phyloP scores from a whole-genome alignment of 1,140 invertebrate genomes.

The Brachionus calyciflorus region DNA sequence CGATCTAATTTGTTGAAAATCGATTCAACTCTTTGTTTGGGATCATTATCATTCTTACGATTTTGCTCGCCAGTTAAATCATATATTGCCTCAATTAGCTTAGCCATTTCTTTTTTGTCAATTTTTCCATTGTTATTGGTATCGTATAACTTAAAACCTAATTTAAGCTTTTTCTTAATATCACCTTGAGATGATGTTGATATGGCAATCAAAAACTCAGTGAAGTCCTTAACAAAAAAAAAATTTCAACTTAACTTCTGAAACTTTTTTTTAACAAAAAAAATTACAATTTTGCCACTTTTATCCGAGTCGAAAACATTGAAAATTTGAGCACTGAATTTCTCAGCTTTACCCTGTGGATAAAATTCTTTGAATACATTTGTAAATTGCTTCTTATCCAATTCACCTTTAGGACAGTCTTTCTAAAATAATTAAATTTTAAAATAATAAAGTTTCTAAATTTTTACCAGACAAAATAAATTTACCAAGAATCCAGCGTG shows the following conservation, averaged over 20 bases:
- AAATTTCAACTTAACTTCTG: not conserved
- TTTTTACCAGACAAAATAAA: not conserved
- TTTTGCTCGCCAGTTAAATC: constrained; percentile 46
- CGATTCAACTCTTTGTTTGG: constrained; percentile 42
- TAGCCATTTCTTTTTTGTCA: constrained; percentile 45
- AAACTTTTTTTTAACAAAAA: not conserved
- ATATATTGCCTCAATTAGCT: constrained; percentile 42
- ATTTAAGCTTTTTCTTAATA: constrained; percentile 20
- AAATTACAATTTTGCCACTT: constrained; percentile 28
- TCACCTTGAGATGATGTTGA: constrained; percentile 43
- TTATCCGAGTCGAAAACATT: constrained; percentile 38
- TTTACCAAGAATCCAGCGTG: constrained; percentile 36
- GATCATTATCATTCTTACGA: constrained; percentile 31
- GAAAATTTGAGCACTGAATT: constrained; percentile 19
- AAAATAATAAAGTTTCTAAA: not conserved
- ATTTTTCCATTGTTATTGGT: constrained; percentile 44
- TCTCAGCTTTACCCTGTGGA: constrained; percentile 23
- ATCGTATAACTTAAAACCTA: constrained; percentile 44
- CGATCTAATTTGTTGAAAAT: constrained; percentile 41
- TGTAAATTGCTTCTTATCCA: constrained; percentile 45
- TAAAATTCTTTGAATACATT: constrained; percentile 47
- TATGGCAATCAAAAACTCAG: constrained; percentile 45
- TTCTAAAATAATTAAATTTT: constrained; percentile 6
- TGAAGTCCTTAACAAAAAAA: constrained; percentile 7
- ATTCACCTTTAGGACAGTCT: constrained; percentile 45